Conservation (phyloP, 1,140 invertebrate species). For the Achroia grisella region DNA sequence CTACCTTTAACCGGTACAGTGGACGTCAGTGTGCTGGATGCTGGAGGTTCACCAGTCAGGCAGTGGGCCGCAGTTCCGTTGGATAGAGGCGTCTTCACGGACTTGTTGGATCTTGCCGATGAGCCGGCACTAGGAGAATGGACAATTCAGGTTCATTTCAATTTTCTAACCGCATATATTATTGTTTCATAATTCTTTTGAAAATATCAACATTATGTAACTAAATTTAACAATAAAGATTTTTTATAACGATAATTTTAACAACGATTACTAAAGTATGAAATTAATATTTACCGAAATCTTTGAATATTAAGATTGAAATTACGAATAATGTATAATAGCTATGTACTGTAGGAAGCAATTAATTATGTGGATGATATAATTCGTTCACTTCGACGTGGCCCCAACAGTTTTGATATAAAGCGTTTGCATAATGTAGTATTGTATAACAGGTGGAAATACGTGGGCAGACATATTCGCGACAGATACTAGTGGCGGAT, state of each 20-base stretch:
- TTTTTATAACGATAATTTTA: no score
- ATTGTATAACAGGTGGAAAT: slow-evolving; percentile 47
- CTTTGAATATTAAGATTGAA: no score
- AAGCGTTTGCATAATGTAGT: slow-evolving; percentile 1
- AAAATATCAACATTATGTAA: no score
- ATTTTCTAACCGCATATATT: no score
- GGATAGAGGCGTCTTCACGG: slow-evolving; percentile 84
- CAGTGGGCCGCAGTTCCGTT: slow-evolving; percentile 82
- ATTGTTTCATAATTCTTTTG: no score
- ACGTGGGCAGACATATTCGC: slow-evolving; percentile 79
- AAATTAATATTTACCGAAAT: no score
- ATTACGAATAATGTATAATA: no score
- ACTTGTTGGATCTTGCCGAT: slow-evolving; percentile 86
- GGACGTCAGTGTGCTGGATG: slow-evolving; percentile 77
- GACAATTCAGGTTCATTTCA: slow-evolving; percentile 81
- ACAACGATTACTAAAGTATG: no score
- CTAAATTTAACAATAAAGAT: no score
- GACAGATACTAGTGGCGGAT: slow-evolving; percentile 88
- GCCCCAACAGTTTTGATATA: slow-evolving; percentile 14
- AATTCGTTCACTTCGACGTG: slow-evolving; percentile 4
- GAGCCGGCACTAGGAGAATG: slow-evolving; percentile 94
- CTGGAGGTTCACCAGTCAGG: slow-evolving; percentile 86
- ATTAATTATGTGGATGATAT: no score
- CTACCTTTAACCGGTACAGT: slow-evolving; percentile 44
- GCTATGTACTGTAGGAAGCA: no score